phyloP scores from a whole-genome alignment of 2,797 vertebrate genomes.

The Nasua narica region DNA sequence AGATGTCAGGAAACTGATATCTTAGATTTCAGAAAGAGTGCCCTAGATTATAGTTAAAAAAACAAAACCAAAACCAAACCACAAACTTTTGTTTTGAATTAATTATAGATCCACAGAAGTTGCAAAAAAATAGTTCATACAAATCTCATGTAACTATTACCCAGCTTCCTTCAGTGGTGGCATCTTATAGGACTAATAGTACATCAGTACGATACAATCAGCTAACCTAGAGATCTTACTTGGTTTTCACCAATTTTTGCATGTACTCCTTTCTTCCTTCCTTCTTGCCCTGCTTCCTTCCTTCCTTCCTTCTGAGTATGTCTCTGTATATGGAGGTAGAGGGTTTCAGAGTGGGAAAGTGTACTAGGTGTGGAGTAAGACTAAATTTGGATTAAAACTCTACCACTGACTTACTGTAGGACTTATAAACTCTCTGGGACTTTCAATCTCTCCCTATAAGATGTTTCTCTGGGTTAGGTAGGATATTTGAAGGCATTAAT shows the following conservation, averaged over 20 bases:
- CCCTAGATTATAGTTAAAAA: neutral
- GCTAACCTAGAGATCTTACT: neutral
- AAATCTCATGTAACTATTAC: neutral
- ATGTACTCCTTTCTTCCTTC: neutral
- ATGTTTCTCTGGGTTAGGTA: neutral
- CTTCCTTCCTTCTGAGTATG: neutral
- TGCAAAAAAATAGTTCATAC: neutral
- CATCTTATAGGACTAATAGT: neutral
- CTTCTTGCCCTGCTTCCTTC: accelerated
- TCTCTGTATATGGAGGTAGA: neutral
- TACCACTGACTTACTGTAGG: neutral
- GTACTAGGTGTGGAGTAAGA: neutral
- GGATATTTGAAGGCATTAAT: neutral
- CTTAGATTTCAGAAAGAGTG: neutral
- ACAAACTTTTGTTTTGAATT: neutral
- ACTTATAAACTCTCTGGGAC: neutral
- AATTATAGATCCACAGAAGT: neutral
- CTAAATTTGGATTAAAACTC: neutral
- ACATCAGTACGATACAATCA: neutral
- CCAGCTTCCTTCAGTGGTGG: neutral
- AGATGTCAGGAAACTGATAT: neutral
- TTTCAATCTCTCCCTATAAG: neutral
- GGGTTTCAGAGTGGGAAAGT: neutral
- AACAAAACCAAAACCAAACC: neutral
- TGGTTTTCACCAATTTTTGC: neutral